Evolutionary conservation across 2,888 invertebrate genomes (phyloP).

Genomic region (Acronicta alni): DNA sequence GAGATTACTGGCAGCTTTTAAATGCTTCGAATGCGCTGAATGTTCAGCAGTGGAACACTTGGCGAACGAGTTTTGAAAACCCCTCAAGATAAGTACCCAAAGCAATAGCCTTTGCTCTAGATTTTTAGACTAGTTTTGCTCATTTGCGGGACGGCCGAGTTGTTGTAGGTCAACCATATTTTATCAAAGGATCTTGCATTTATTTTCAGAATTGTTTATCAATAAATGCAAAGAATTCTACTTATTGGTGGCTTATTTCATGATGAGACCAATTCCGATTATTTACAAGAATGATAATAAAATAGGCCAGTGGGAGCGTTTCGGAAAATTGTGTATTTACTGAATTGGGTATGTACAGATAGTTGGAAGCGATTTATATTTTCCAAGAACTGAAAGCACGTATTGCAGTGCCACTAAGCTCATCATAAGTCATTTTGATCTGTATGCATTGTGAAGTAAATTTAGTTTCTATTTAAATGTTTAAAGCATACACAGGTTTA

Average conservation of each 20-base stretch:
- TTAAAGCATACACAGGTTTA: constrained; percentile 21
- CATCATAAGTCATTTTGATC: constrained; percentile 66
- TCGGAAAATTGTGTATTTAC: constrained; percentile 56
- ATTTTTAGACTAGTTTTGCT: constrained; percentile 74
- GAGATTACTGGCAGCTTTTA: constrained; percentile 75
- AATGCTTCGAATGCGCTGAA: constrained; percentile 69
- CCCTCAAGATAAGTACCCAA: constrained; percentile 67
- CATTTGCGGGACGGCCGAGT: constrained; percentile 65
- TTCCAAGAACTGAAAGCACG: constrained; percentile 60
- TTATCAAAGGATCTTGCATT: constrained; percentile 62
- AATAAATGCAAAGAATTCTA: constrained; percentile 29
- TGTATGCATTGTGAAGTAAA: constrained; percentile 54
- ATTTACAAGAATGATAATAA: constrained; percentile 42
- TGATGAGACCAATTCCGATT: constrained; percentile 26
- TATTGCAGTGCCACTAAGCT: constrained; percentile 61
- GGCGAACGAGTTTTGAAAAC: constrained; percentile 72
- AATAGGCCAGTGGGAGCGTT: constrained; percentile 57
- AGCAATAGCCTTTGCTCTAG: constrained; percentile 72
- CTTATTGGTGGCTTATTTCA: constrained; percentile 18
- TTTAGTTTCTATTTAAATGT: constrained; percentile 36
- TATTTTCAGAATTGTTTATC: constrained; percentile 38
- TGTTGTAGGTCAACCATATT: constrained; percentile 56
- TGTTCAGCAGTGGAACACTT: constrained; percentile 62
- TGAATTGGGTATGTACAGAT: constrained; percentile 53
- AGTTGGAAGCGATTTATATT: constrained; percentile 64